A percentile compares a stretch with the other conserved stretches of the same genome.
phyloP scores from a whole-genome alignment of 2,797 vertebrate genomes.

The Percopsis omiscomaycus region DNA sequence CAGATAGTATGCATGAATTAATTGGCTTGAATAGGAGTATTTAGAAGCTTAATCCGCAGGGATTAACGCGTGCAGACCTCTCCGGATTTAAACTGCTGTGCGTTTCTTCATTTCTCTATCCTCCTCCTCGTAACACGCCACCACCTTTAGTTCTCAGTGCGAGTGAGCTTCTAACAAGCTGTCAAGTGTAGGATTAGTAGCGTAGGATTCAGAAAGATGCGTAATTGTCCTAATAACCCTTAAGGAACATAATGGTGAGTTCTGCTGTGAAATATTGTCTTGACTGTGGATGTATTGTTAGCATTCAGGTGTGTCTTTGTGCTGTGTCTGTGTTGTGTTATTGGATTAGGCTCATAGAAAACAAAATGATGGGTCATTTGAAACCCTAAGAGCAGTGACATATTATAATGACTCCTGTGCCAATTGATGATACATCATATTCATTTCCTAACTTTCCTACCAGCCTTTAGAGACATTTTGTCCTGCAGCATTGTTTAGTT shows the following conservation, averaged over 20 bases:
- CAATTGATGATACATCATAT: no score
- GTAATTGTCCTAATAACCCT: slow-evolving; percentile 58
- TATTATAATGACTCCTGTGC: slow-evolving; percentile 5
- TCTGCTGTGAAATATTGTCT: slow-evolving; percentile 33
- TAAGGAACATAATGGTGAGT: slow-evolving; percentile 34
- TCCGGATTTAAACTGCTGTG: slow-evolving; percentile 71
- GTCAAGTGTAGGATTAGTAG: slow-evolving; percentile 67
- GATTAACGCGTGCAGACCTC: slow-evolving; percentile 72
- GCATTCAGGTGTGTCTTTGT: background rate
- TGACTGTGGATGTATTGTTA: slow-evolving; percentile 9
- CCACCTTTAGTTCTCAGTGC: slow-evolving; percentile 64
- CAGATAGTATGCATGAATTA: slow-evolving; percentile 80
- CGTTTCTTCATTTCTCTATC: slow-evolving; percentile 70
- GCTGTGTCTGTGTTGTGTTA: background rate
- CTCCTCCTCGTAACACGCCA: slow-evolving; percentile 54
- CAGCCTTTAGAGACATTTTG: background rate
- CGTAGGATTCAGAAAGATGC: slow-evolving; percentile 56
- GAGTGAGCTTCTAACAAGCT: slow-evolving; percentile 67
- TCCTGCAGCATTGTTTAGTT: background rate
- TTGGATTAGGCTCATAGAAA: slow-evolving; percentile 20
- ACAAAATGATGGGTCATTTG: slow-evolving; percentile 4
- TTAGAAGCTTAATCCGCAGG: slow-evolving; percentile 79
- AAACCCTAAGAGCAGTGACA: slow-evolving; percentile 9
- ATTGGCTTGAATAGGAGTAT: slow-evolving; percentile 81
- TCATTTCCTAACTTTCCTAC: background rate